These are phyloP conservation scores for Sepiola atlantica DNA, from an alignment of 2,888 invertebrate genomes.

Conservation along the genomic window DNA sequence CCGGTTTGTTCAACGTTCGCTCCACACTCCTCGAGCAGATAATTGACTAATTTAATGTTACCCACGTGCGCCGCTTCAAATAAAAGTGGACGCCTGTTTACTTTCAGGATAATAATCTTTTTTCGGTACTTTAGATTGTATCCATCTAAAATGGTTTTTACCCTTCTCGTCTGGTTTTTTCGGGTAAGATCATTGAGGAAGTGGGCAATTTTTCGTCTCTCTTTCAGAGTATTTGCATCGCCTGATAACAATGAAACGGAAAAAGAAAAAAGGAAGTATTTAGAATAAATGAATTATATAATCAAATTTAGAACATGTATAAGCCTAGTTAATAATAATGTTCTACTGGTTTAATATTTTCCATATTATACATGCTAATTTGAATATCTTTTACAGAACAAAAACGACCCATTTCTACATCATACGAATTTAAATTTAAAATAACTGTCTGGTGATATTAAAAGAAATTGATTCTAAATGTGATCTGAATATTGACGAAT, in stretches of 20 bases:
- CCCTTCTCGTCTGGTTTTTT: not conserved
- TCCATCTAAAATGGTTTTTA: not conserved
- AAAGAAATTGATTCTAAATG: no score
- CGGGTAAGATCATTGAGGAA: not conserved
- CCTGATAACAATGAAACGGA: not conserved
- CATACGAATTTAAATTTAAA: no score
- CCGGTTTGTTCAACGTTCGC: constrained; percentile 34
- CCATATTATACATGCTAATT: no score
- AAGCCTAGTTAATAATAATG: no score
- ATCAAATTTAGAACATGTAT: no score
- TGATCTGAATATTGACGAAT: no score
- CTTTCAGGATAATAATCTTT: not conserved
- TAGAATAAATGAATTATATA: no score
- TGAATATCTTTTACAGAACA: no score
- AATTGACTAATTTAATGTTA: not conserved
- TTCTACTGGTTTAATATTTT: no score
- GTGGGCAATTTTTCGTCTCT: constrained; percentile 35
- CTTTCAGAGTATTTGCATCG: not conserved
- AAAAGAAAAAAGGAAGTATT: not conserved
- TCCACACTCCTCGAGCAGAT: not conserved
- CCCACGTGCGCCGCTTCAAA: not conserved
- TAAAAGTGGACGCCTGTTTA: constrained; percentile 15
- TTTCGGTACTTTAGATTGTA: constrained; percentile 4
- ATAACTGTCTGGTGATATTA: no score
- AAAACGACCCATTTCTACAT: no score